Evolutionary conservation across 2,113 vertebrate species (phyloP), one percentile per base, ranked within the genome.

Genomic region (Carlito syrichta): DNA sequence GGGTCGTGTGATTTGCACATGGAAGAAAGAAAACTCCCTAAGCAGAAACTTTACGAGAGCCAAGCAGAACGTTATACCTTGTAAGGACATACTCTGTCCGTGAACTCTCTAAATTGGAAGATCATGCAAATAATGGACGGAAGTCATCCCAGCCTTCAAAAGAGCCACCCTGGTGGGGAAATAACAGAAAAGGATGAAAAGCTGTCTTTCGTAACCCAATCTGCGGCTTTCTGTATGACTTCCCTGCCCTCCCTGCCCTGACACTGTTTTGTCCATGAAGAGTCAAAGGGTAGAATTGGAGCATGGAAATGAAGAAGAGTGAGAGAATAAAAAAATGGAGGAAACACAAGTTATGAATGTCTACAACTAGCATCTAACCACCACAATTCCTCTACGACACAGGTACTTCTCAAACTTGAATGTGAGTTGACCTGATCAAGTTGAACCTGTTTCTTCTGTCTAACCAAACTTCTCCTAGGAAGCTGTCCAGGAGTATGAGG

Each of bases 131-230:
- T 95, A 93, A 93, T 38, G 93, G 73, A 79, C 76, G 97, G 97
- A 98, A 95, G 60, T 98, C 95, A 98, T 94, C 69, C 76, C 25
- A n/a, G 50, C 69, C 89, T 97, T 97, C 94, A 96, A 93, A 97
- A 94, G 94, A 97, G 54, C 83, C 91, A 76, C 23, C 27, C 63
- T 4, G 5, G 82, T 32, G 58, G 30, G 56, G 81, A 8, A 50
- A 77, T 13, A 63, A 78, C 78, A 86, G 27, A 84, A 86, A 76
- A 45, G 69, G 23, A 95, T 66, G 50, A 92, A 86, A 89, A 60
- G 8, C 66, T 56, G 48, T 17, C 71, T 86, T 77, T 45, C 8
- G 9, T 94, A 95, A 96, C 56, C 38, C 35, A 38, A 32, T 85
- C 91, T 91, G 14, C 9, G 14, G 82, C 40, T 89, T 92, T 73